Evolutionary conservation across 2,888 invertebrate species (phyloP), one percentile per base, ranked within the genome.

Genomic region (Eupeodes latifasciatus): DNA sequence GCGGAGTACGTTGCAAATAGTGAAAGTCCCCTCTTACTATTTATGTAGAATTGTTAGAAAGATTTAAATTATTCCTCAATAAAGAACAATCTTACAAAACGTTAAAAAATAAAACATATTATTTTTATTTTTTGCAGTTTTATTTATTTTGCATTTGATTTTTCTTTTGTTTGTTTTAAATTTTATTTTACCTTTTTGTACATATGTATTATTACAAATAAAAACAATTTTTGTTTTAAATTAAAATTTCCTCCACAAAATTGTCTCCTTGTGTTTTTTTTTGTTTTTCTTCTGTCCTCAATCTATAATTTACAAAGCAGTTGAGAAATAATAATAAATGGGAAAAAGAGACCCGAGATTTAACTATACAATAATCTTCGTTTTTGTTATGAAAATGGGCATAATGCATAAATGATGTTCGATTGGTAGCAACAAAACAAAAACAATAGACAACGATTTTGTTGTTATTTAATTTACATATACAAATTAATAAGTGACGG

Each of bases 171-270:
- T 89, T 89, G 80, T 90, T 90, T 89, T 90, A 67, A 89, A 85
- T 89, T 89, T 86, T 85, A 90, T 90, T 85, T 90, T 90, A 89
- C 89, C 89, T 90, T 88, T 84, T 89, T 89, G 90, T 89, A 89
- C 89, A 90, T 87, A 27, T 27, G 27, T 27, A 84, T 89, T 86
- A 89, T 91, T 91, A 91, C 92, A 92, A 92, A 92, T 91, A 89
- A 91, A 89, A 89, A 91, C n/a, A 90, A 87, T 86, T 90, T 89
- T 88, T 59, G 10, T 84, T 90, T 89, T 55, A 71, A 55, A 47
- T 72, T 89, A 76, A 44, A 62, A 74, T 64, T 79, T 59, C 34
- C 34, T 90, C 91, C 89, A 90, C 87, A 89, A 90, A 88, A 90
- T 77, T 40, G n/a, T 47, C 27, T 44, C 57, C 57, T 89, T 81